These are phyloP conservation scores for Leptinotarsa undecemlineata DNA, from an alignment of 1,140 invertebrate species.

Conservation along the genomic window DNA sequence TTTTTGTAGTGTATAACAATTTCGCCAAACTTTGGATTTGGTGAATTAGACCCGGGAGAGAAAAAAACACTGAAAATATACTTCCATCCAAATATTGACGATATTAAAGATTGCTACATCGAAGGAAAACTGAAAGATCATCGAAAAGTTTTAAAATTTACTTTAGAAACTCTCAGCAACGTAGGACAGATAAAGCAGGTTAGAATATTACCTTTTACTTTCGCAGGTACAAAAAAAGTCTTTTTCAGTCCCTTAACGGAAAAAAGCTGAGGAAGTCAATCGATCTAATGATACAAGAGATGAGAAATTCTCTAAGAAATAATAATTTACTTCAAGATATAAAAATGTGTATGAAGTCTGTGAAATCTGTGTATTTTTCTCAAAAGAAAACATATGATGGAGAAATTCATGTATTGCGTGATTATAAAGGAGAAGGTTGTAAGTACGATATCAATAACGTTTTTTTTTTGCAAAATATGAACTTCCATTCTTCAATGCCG, in stretches of 20 bases:
- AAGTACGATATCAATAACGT: too few relatives aligned
- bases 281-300: conserved; percentile 11
- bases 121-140: neutral
- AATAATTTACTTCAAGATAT: neutral
- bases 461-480: too few relatives aligned
- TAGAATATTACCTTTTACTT: neutral
- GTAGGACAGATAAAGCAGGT: conserved; percentile 37
- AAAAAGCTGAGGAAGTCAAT: conserved; percentile 32
- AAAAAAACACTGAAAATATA: conserved; percentile 32
- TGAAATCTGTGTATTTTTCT: neutral
- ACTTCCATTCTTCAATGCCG: too few relatives aligned
- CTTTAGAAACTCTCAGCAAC: conserved; percentile 35
- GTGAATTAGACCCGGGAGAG: conserved; percentile 35
- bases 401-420: too few relatives aligned
- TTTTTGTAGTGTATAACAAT: conserved; percentile 38
- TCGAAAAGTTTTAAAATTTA: conserved; percentile 32
- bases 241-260: conserved; percentile 21
- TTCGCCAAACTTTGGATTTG: conserved; percentile 45
- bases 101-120: neutral
- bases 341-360: neutral
- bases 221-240: neutral
- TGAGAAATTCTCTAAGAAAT: neutral
- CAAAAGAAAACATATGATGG: too few relatives aligned
- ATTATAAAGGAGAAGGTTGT: too few relatives aligned
- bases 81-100: conserved; percentile 32